phyloP scores from a whole-genome alignment of 2,113 vertebrate species.

The Lonchura striata region DNA sequence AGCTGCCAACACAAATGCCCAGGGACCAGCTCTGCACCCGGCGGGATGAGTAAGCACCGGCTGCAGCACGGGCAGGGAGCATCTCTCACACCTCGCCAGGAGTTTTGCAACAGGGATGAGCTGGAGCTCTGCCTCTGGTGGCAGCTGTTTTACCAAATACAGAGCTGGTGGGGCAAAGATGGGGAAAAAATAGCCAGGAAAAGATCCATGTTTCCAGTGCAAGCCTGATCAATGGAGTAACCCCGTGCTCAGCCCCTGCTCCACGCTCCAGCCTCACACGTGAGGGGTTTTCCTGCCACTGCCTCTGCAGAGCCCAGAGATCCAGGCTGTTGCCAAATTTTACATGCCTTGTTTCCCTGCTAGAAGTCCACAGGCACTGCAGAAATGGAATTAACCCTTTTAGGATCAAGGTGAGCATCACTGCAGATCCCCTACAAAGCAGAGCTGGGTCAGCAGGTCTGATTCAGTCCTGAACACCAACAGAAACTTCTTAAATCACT shows the following conservation, averaged over 20 bases:
- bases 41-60: constrained; percentile 23
- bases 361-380: not conserved
- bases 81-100: not conserved
- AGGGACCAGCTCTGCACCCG: not conserved
- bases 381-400: not conserved
- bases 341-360: not conserved
- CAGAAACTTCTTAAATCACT: not conserved
- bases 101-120: constrained; percentile 3
- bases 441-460: not conserved
- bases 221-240: not conserved
- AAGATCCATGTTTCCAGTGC: accelerated
- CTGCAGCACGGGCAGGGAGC: not conserved
- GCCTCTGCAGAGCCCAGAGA: not conserved
- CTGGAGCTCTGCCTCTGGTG: not conserved
- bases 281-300: not conserved
- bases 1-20: constrained; percentile 55
- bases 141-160: not conserved
- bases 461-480: not conserved
- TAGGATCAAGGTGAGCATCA: not conserved
- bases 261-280: not conserved
- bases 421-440: not conserved
- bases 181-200: not conserved
- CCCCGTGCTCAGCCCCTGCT: not conserved
- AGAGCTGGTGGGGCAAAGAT: not conserved
- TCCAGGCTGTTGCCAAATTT: not conserved